These are phyloP conservation scores for Trichonephila clavipes DNA, from an alignment of 1,140 invertebrate species.

Conservation along the genomic window DNA sequence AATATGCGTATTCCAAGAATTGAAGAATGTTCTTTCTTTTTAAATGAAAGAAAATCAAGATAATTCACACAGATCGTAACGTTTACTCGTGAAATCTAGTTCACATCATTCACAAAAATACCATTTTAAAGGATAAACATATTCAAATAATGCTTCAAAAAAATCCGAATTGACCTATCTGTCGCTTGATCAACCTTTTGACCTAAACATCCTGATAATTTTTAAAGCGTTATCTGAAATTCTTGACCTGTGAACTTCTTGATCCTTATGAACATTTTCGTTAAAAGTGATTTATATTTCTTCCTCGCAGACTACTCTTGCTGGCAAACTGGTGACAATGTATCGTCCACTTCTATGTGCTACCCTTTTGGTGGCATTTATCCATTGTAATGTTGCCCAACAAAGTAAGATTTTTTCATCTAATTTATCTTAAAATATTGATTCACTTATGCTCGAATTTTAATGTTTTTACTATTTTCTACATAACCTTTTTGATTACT, in stretches of 20 bases:
- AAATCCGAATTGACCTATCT: not conserved
- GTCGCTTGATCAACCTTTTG: not conserved
- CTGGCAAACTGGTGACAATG: not conserved
- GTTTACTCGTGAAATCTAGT: not conserved
- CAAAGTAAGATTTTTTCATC: not conserved
- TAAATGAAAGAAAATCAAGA: not conserved
- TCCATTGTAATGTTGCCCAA: not conserved
- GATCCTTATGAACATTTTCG: not conserved
- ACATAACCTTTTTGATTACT: too few species aligned
- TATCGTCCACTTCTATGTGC: not conserved
- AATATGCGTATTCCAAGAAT: not conserved
- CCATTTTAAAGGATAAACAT: not conserved
- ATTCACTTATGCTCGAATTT: not conserved
- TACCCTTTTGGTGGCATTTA: not conserved
- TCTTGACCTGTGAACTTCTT: slow-evolving; percentile 27
- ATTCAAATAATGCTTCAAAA: not conserved
- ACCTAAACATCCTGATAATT: not conserved
- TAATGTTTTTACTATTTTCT: too few species aligned
- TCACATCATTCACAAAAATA: not conserved
- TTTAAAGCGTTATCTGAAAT: not conserved
- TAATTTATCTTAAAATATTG: not conserved
- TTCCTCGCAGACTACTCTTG: not conserved
- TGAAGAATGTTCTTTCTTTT: not conserved
- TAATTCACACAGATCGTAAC: not conserved
- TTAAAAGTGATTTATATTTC: not conserved